Evolutionary conservation across 2,113 vertebrate species (phyloP).

Genomic region (Corythoichthys haematopterus): DNA sequence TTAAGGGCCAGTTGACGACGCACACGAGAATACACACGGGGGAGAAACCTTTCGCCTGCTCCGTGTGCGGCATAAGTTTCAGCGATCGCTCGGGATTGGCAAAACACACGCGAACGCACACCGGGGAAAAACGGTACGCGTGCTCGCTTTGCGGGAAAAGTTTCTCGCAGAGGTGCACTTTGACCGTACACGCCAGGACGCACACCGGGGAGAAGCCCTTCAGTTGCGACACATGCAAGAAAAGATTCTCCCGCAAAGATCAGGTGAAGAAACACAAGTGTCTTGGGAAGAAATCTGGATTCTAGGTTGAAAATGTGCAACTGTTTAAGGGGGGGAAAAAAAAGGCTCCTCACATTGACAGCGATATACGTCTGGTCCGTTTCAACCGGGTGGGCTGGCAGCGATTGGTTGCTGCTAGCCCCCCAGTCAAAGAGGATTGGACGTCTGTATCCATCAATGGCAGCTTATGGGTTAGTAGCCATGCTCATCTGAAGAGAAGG

Average conservation of each 20-base stretch:
- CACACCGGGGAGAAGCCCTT: neutral
- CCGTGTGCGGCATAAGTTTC: neutral
- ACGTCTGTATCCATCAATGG: too few relatives aligned
- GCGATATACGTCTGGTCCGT: too few relatives aligned
- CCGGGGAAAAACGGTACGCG: neutral
- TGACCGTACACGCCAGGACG: neutral
- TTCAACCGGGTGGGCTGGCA: too few relatives aligned
- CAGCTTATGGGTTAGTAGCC: too few relatives aligned
- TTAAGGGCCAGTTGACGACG: neutral
- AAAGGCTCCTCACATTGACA: too few relatives aligned
- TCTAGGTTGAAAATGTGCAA: too few relatives aligned
- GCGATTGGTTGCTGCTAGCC: too few relatives aligned
- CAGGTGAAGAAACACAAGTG: conserved; percentile 1
- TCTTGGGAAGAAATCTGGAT: neutral
- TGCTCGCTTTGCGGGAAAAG: neutral
- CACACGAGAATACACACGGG: neutral
- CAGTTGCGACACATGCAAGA: neutral
- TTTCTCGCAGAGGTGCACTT: neutral
- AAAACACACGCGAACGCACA: neutral
- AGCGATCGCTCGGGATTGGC: neutral
- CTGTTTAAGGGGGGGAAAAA: too few relatives aligned
- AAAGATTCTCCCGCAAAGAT: neutral
- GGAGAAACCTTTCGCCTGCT: neutral
- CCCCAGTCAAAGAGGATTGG: too few relatives aligned
- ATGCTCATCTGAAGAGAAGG: too few relatives aligned